Evolutionary conservation across 2,797 vertebrate genomes (phyloP), one percentile per base, ranked within the genome.

Genomic region (Psittacula derbiana): DNA sequence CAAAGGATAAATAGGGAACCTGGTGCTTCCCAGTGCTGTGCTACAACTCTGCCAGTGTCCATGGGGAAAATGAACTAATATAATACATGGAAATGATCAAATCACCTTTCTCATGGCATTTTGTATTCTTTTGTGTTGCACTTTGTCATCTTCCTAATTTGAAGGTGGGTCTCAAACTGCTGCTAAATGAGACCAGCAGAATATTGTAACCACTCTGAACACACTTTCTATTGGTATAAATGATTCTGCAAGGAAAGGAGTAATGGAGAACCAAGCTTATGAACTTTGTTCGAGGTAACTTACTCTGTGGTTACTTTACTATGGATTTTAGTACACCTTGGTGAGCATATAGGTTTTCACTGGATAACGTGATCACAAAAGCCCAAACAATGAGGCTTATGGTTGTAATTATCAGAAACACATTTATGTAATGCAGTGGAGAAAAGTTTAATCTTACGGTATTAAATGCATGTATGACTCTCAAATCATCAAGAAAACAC

Each of bases 401-500:
- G 89, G 64, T 79, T 86, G 65, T 65, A 94, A 97, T 95, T 91
- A 96, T 65, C 80, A 64, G 87, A 93, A 96, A 83, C 64, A 79
- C 38, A 27, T 87, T 87, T 80, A 65, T 71, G 92, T 93, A 65
- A 65, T 52, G 40, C 80, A 55, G 24, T 8, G n/a, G 40, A 81
- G 69, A 70, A 73, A 91, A 69, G 90, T 95, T 93, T 92, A 80
- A 94, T 96, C 89, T 92, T 58, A 58, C 3, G 5, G 78, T 74
- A 27, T 75, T 79, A 95, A 95, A 96, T 95, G 82, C 66, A 41
- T 43, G 43, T 57, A 82, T 38, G 80, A 65, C 74, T 87, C 44
- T 30, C 86, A 95, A 95, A 92, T 95, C 93, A 90, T 95, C 91
- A 91, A 82, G 90, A 90, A 96, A 97, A 94, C 38, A 44, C 65